Base-by-base conservation (phyloP, 2,113 vertebrate genomes). In the Hemiscyllium ocellatum region DNA sequence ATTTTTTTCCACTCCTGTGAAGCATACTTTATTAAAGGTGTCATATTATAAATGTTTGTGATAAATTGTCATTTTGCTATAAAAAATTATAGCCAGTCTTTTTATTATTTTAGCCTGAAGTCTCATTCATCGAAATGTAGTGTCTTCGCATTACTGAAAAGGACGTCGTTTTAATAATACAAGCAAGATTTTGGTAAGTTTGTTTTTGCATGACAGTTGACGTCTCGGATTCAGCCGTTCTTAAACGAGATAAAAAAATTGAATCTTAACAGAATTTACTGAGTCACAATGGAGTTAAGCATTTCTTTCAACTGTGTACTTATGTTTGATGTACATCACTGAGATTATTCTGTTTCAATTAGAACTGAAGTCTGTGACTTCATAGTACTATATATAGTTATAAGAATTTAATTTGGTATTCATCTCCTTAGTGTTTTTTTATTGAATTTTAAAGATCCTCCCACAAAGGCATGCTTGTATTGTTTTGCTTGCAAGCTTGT, bases 401-500 rank as follows among this genome's bases (percentile, higher is more conserved):
- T 20, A 61, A 93, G 89, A 66, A 93, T 93, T n/a, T 65, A 37
- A 83, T 80, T 3, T 12, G 4, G 42, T 15, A 19, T 17, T 80
- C 6, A 10, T 76, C 72, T 33, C 37, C 56, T 37, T 4, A 66
- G n/a, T 93, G 29, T 66, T 93, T n/a, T 3, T n/a, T 4, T 0
- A 93, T 4, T 61, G n/a, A 33, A 19, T 10, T 68, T 69, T n/a
- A 37, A 56, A 24, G 1, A 96, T 29, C 96, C 96, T 97, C 96
- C 96, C 70, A 96, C 96, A 96, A 97, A 97, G 96, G 97, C 96
- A 87, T 96, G 95, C 95, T 96, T 97, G 96, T 96, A 97, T 97
- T 97, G 96, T 96, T 42, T 96, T 89, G 96, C 96, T 96, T 97
- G 96, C 96, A 97, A 96, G 70, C 96, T 96, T 70, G 96, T 97